Base-by-base conservation (phyloP, 2,888 invertebrate genomes). In the Drosophila koepferae region DNA sequence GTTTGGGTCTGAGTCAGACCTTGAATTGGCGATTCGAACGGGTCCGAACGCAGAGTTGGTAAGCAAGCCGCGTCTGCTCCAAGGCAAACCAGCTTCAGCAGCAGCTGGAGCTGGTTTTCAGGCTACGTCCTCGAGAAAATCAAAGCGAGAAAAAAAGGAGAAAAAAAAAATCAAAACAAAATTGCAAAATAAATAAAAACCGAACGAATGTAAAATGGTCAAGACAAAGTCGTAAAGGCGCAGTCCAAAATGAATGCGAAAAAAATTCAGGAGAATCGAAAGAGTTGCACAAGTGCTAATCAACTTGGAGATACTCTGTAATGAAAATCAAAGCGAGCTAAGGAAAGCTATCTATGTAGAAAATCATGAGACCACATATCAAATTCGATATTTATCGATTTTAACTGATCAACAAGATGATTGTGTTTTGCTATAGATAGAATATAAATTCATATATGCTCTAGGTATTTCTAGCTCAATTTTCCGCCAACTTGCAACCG, bases 31-130 rank as follows among this genome's bases (percentile, higher is more conserved):
- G 77, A 55, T 16, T 55, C 23, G 54, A 23, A 54, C 40, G 54
- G 40, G 40, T 54, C 40, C 54, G 23, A 40, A 1, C 54, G 40
- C 3, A 54, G 34, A 51, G 44, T 34, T 44, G 44, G 20, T 44
- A 44, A 44, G 28, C 51, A 43, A 63, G 31, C 64, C 40, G 69
- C 69, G 62, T 67, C 70, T 63, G 67, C 74, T 63, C 71, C 86
- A 84, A 87, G 86, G 86, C 89, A 87, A 88, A 87, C 89, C 86
- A 88, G 89, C 82, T 84, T 84, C 34, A n/a, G 10, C 55, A 54
- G 72, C 66, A 60, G 67, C 66, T 49, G 72, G 82, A 81, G 82
- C 86, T 75, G 86, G 88, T 87, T 87, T 88, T 56, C 72, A 75
- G 84, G 75, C 83, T 86, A 88, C 86, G 88, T 86, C 86, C 86